Conservation (phyloP, 2,113 vertebrate genomes). For the Nannobrachium achirus region DNA sequence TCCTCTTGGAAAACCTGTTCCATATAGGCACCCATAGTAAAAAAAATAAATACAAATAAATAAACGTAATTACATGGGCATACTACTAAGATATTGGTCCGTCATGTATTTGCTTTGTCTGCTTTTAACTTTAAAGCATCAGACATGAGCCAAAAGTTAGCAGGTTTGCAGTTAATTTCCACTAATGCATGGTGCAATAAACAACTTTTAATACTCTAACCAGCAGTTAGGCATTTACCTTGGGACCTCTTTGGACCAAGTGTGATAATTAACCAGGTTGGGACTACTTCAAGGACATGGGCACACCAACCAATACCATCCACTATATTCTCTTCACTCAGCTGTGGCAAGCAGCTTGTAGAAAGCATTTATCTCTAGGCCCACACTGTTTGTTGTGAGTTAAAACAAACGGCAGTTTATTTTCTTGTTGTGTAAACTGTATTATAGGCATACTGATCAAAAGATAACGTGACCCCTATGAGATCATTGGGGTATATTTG, state of each 20-base stretch:
- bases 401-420: slow-evolving; percentile 54
- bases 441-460: slow-evolving; percentile 1
- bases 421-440: slow-evolving; percentile 61
- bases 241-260: no score
- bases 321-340: background rate
- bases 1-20: slow-evolving; percentile 52
- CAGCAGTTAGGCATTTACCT: slow-evolving; percentile 22
- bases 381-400: slow-evolving; percentile 54
- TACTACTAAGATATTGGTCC: no score
- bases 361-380: background rate
- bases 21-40: no score
- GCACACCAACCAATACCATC: slow-evolving; percentile 17
- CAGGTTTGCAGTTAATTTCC: background rate
- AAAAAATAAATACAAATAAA: no score
- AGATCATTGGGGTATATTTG: slow-evolving; percentile 27
- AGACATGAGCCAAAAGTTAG: background rate
- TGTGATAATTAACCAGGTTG: slow-evolving; percentile 61
- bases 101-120: no score
- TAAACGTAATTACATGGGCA: no score
- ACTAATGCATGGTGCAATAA: slow-evolving; percentile 44
- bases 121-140: no score
- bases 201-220: slow-evolving; percentile 52
- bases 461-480: slow-evolving; percentile 10
- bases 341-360: background rate
- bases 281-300: background rate